These are phyloP conservation scores for Frankliniella fusca DNA, from an alignment of 2,888 invertebrate species.

Conservation along the genomic window DNA sequence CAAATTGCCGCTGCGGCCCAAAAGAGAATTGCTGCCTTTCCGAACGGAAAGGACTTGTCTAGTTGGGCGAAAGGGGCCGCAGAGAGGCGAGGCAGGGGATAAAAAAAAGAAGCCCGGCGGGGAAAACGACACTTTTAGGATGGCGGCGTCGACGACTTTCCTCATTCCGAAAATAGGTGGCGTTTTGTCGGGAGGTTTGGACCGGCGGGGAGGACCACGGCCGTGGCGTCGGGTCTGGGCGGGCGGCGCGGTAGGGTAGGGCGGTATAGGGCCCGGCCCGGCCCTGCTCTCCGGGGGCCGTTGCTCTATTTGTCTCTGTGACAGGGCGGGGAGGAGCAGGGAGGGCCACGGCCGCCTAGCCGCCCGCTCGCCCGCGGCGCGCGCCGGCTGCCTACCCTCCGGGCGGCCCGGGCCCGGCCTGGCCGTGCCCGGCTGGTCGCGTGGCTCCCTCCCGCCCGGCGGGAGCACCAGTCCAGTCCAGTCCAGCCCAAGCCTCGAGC, in stretches of 20 bases:
- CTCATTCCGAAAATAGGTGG: not conserved
- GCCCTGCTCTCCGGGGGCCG: no score
- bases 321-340: not conserved
- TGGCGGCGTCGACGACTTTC: not conserved
- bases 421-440: not conserved
- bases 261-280: no score
- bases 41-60: not conserved
- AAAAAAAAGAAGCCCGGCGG: not conserved
- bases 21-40: no score
- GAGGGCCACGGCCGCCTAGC: not conserved
- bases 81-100: not conserved
- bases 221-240: not conserved
- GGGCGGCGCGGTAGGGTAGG: no score
- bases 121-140: constrained; percentile 20
- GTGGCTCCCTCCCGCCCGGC: not conserved
- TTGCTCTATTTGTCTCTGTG: no score
- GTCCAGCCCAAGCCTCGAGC: no score
- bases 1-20: not conserved
- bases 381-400: not conserved
- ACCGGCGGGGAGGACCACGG: not conserved
- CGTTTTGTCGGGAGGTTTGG: not conserved
- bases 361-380: not conserved
- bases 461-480: not conserved
- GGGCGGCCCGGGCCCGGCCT: not conserved
- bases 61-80: not conserved